Base-by-base conservation (phyloP, 1,140 invertebrate species). In the Heliconius congener region DNA sequence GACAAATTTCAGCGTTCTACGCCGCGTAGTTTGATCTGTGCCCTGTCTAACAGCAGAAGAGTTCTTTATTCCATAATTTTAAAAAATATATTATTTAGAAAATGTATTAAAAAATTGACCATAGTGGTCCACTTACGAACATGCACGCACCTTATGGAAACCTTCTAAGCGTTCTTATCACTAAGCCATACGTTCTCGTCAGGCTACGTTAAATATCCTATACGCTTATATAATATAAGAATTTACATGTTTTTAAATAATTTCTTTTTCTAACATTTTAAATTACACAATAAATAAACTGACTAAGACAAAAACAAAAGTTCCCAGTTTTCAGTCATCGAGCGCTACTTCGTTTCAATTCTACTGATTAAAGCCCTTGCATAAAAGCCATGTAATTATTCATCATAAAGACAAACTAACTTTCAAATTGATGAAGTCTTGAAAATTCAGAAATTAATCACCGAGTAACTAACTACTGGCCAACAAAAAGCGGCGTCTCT, bases 401-500 rank as follows among this genome's bases (percentile, higher is more conserved):
- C 72, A 78, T 78, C 72, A 74, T 70, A 77, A 78, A 73, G 77
- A 74, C 72, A 74, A 76, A 74, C 50, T 57, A 78, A 78, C 71
- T 78, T 78, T 78, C 30, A 55, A 70, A 73, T 72, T 74, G 72
- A 78, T 78, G 77, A 78, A 74, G 77, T 39, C 77, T 50, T 74
- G 72, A 78, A 74, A 52, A 74, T 70, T 78, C 72, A 74, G 72
- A 78, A 78, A 78, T 78, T 78, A 78, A 78, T 78, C 77, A 78
- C 52, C 8, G 57, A 74, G 72, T 73, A 78, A 78, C 76, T 77
- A 78, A 78, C 76, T 77, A 77, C 71, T 78, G 71, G 34, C 71
- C 55, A 66, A 66, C 77, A 78, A 78, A 78, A 78, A 78, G 77
- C 52, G 60, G 77, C 52, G 60, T 71, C 57, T 78, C 71, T 71